Conservation (phyloP, 2,888 invertebrate genomes). For the Cantharis flavilabris region DNA sequence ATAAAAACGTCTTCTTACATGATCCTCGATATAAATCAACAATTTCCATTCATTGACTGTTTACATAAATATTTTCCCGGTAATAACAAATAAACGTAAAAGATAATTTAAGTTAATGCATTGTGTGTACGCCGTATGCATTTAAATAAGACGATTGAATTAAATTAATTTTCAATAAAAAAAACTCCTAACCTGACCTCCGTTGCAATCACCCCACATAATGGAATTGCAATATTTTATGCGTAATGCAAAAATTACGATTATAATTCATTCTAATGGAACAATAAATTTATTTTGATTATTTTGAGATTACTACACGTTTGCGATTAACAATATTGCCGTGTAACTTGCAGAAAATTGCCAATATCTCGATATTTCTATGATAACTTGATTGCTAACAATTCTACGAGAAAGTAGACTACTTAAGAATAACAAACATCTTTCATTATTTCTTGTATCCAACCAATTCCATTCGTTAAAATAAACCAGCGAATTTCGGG, state of each 20-base stretch:
- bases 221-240: not conserved
- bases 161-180: not conserved
- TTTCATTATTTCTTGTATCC: not conserved
- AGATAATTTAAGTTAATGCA: slow-evolving; percentile 7
- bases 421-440: not conserved
- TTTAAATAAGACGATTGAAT: not conserved
- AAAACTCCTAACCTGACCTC: not conserved
- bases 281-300: slow-evolving; percentile 12
- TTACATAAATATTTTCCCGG: slow-evolving; percentile 21
- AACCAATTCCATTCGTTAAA: too few species aligned
- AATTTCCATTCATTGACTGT: slow-evolving; percentile 24
- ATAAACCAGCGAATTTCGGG: too few species aligned
- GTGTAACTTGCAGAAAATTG: slow-evolving; percentile 13
- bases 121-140: not conserved
- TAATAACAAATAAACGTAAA: slow-evolving; percentile 22
- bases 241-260: not conserved
- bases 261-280: not conserved
- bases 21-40: slow-evolving; percentile 26
- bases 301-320: slow-evolving; percentile 6
- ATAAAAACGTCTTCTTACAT: slow-evolving; percentile 10
- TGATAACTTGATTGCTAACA: not conserved
- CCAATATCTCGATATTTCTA: slow-evolving; percentile 8
- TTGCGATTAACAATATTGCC: slow-evolving; percentile 1
- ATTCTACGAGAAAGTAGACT: not conserved
- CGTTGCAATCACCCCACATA: not conserved